Base-by-base conservation (phyloP, 2,797 vertebrate genomes). In the Tinamus major region DNA sequence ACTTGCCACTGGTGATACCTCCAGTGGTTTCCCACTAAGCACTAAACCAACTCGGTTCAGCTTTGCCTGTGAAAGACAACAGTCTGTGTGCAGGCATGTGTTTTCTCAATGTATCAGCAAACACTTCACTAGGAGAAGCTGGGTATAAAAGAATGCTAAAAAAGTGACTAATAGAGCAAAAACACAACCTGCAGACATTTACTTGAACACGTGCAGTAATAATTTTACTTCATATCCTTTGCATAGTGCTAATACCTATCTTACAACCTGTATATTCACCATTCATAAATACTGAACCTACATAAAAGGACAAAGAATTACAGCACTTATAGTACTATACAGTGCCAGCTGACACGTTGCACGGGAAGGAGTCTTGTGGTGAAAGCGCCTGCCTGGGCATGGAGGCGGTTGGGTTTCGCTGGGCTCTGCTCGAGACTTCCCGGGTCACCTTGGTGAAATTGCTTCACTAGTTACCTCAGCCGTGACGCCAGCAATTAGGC, bases 391-490 rank as follows among this genome's bases (percentile, higher is more conserved):
- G 7, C 46, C 83, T 90, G 82, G 63, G 53, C 88, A 85, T 39
- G 2, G 68, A 42, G 90, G 58, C 81, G 75, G 39, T 11, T 81
- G 51, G 85, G 39, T 46, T 91, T 82, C 35, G 76, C 70, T 79
- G 81, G 85, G 89, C 91, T 92, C 49, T 83, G 31, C 56, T 62
- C 49, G 81, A 69, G 65, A 42, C 81, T 83, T 74, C 49, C 69
- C 33, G 0, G 14, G 4, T 93, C 92, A 91, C 85, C 94, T 93
- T 92, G 86, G 68, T 89, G 90, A 67, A 85, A 70, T 87, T 67
- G 29, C 77, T 89, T 61, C 78, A 37, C 68, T 68, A 3, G 31
- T 29, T 70, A 58, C 76, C 68, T 88, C 74, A 70, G 74, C 79
- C 77, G 5, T 9, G 13, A 61, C 75, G 69, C 13, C 51, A 17